Base-by-base conservation (phyloP, 2,888 invertebrate genomes). In the Macroteleia sp. region DNA sequence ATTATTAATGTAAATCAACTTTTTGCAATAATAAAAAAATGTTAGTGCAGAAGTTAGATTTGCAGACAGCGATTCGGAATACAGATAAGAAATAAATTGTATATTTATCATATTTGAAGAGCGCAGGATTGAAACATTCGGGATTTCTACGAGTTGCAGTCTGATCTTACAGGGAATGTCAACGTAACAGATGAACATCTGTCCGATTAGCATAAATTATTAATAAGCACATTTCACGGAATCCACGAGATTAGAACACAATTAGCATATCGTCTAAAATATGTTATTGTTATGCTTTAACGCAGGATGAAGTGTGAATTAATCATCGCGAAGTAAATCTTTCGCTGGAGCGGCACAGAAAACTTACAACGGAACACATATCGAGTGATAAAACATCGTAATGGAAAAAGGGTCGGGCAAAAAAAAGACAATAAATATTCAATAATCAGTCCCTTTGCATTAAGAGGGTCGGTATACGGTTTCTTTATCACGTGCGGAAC, bases 341-440 rank as follows among this genome's bases (percentile, higher is more conserved):
- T n/a, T n/a, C n/a, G n/a, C n/a, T n/a, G n/a, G n/a, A n/a, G n/a
- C n/a, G n/a, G n/a, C n/a, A 8, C 1, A n/a, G 16, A 16, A 46
- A 46, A 16, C 44, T 22, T 46, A 56, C 42, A 34, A 56, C 12
- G 46, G 32, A 20, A 32, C n/a, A 41, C 41, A n/a, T n/a, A n/a
- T n/a, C n/a, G n/a, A n/a, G n/a, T n/a, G n/a, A n/a, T n/a, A n/a
- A n/a, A n/a, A n/a, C n/a, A n/a, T n/a, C n/a, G n/a, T n/a, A n/a
- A n/a, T n/a, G n/a, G n/a, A n/a, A n/a, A n/a, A n/a, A n/a, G 46
- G 8, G 46, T 41, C 30, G 48, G 16, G 57, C 41, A 30, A 39
- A 36, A 57, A 57, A 48, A 28, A 50, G 36, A 46, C 62, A 59
- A 80, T 77, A 75, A 78, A 80, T 78, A 77, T 78, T 81, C 71